These are phyloP conservation scores for Anser brachyrhynchus DNA, from an alignment of 2,113 vertebrate species.

Conservation along the genomic window DNA sequence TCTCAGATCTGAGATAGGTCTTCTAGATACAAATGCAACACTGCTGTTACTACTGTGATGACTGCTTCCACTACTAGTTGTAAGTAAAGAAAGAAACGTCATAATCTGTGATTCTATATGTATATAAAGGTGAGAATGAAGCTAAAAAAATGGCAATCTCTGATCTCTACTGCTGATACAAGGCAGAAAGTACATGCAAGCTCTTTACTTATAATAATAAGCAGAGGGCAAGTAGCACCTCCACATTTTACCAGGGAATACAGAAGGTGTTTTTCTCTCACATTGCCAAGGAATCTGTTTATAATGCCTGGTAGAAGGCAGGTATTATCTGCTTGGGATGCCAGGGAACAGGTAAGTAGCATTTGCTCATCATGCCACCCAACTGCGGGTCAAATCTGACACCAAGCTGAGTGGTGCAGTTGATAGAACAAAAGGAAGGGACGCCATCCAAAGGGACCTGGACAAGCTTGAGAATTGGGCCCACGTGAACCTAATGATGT, in stretches of 20 bases:
- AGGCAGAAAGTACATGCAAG: neutral
- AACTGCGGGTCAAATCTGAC: neutral
- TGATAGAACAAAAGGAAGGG: no score
- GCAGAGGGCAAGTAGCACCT: neutral
- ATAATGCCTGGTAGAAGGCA: neutral
- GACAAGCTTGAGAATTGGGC: no score
- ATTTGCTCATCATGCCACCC: neutral
- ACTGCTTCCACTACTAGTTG: neutral
- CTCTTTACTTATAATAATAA: neutral
- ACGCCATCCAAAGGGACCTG: no score
- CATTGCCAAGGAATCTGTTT: neutral
- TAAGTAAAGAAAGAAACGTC: neutral
- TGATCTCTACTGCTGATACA: neutral
- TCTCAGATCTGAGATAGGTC: neutral
- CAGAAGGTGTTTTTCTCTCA: slow-evolving; percentile 25
- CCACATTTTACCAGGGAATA: neutral
- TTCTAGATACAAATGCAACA: neutral
- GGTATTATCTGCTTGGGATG: neutral
- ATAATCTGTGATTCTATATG: no score
- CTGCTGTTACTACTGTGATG: neutral
- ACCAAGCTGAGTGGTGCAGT: no score
- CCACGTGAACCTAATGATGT: no score
- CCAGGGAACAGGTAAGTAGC: slow-evolving; percentile 26
- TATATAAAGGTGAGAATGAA: neutral
- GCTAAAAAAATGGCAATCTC: neutral